phyloP scores from a whole-genome alignment of 2,797 vertebrate species.

The Tenualosa ilisha region DNA sequence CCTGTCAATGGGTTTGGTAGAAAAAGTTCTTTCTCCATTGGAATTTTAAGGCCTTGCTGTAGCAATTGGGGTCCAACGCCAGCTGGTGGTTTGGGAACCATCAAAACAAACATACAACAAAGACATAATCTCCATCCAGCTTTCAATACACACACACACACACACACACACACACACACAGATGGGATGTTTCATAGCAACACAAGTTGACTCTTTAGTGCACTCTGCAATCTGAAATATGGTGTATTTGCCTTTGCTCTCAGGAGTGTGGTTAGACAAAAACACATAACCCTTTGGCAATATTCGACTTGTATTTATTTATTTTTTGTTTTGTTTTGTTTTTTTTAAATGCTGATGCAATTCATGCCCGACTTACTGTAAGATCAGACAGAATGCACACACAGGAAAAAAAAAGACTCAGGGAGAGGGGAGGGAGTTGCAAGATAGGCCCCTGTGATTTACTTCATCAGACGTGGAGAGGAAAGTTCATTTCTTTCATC shows the following conservation, averaged over 20 bases:
- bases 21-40: background rate
- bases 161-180: slow-evolving; percentile 12
- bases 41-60: background rate
- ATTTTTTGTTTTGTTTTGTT: background rate
- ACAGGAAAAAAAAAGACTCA: slow-evolving; percentile 39
- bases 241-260: background rate
- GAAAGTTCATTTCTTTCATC: slow-evolving; percentile 49
- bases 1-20: background rate
- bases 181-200: background rate
- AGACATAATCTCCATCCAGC: too few relatives aligned
- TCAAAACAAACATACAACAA: too few relatives aligned
- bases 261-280: background rate
- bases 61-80: background rate
- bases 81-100: background rate
- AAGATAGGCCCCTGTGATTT: slow-evolving; percentile 33
- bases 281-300: background rate
- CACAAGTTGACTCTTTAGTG: background rate
- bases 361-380: slow-evolving; percentile 7
- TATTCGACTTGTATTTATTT: background rate
- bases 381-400: background rate
- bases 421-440: background rate
- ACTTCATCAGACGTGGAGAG: slow-evolving; percentile 40
- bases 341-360: slow-evolving; percentile 14
- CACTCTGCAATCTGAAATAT: background rate
- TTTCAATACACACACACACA: background rate